A percentile compares a stretch with the other conserved stretches of the same genome.
Evolutionary conservation across 2,113 vertebrate genomes (phyloP).

Genomic region (Riparia riparia): DNA sequence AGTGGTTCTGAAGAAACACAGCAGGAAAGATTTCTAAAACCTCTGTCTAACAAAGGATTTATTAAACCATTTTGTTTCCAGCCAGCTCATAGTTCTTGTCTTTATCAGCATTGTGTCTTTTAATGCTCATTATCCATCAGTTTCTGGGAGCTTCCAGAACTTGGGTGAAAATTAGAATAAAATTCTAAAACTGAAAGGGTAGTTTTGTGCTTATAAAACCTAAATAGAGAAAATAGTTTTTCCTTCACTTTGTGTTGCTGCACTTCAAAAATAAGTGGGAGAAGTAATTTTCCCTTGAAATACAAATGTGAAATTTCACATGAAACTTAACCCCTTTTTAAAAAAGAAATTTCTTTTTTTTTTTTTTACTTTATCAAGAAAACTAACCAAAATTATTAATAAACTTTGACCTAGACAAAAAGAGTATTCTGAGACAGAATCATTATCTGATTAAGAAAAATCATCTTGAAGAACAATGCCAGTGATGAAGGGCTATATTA

Average conservation of each 20-base stretch:
- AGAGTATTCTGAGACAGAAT: not conserved
- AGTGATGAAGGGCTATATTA: not conserved
- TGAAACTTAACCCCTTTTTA: not conserved
- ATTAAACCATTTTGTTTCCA: not conserved
- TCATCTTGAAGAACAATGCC: not conserved
- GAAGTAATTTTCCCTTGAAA: not conserved
- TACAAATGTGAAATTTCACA: not conserved
- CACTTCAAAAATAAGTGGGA: not conserved
- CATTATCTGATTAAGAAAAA: not conserved
- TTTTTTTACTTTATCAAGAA: not conserved
- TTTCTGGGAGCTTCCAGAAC: not conserved
- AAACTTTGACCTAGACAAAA: not conserved
- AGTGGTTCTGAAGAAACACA: not conserved
- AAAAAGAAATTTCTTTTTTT: not conserved
- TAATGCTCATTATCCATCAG: not conserved
- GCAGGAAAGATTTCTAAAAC: not conserved
- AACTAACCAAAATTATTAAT: not conserved
- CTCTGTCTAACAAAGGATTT: not conserved
- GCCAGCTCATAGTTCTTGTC: not conserved
- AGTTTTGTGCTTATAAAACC: not conserved
- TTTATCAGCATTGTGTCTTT: not conserved
- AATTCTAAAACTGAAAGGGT: not conserved
- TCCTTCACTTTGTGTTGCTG: not conserved
- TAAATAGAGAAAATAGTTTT: not conserved
- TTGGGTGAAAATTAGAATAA: not conserved